A percentile compares a stretch with the other conserved stretches of the same genome.
phyloP scores from a whole-genome alignment of 2,797 vertebrate species.

The Clarias laeviceps region DNA sequence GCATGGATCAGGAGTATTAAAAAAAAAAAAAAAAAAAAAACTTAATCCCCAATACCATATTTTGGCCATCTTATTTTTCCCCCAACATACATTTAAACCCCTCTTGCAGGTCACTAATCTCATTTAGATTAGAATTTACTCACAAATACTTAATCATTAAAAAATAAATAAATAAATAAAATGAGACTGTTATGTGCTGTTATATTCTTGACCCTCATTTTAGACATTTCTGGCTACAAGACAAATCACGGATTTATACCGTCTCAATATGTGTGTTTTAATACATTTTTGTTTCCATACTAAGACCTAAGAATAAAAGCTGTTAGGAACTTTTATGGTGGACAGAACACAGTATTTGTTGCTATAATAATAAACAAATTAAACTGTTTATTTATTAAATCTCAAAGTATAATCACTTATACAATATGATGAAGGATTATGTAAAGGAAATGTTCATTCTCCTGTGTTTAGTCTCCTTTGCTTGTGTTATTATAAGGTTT shows the following conservation, averaged over 20 bases:
- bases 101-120: not conserved
- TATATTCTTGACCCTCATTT: not conserved
- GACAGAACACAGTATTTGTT: not conserved
- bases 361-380: not conserved
- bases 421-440: not conserved
- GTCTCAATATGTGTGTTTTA: not conserved
- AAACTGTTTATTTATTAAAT: not conserved
- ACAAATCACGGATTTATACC: not conserved
- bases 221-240: not conserved
- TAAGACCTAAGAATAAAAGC: not conserved
- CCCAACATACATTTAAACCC: too few species aligned
- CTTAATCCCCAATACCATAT: too few species aligned
- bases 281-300: not conserved
- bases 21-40: too few species aligned
- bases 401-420: not conserved
- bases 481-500: not conserved
- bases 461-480: not conserved
- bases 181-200: not conserved
- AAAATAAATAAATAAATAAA: not conserved
- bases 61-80: not conserved
- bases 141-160: not conserved
- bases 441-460: not conserved
- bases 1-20: too few species aligned
- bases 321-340: too few species aligned
- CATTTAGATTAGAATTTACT: not conserved